Base-by-base conservation (phyloP, 2,888 invertebrate species). In the Nineta flava region DNA sequence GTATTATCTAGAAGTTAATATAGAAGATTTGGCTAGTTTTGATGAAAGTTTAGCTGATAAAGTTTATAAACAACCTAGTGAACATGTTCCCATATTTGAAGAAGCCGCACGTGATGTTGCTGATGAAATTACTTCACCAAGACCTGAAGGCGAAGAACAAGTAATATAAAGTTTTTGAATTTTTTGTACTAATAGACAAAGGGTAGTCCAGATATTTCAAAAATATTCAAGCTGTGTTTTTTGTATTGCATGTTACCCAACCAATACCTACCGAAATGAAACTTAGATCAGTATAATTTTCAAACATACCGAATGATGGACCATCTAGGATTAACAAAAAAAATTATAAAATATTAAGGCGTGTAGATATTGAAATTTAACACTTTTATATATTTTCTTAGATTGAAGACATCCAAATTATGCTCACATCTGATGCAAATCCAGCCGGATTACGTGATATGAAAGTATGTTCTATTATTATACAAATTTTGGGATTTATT, bases 21-120 rank as follows among this genome's bases (percentile, higher is more conserved):
- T 97, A 55, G 94, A 94, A 71, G 96, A 99, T 73, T 71, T 99
- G 52, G 81, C 87, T 19, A 90, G 90, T 60, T 99, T 86, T 66
- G 93, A 99, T 71, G 94, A 95, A 66, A 76, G 82, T 9, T 72
- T 97, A 46, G 91, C 88, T 7, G 95, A 95, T 59, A 91, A 92
- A 64, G 66, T 99, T 21, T 80, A 84, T 57, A 95, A 95, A 60
- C 82, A 87, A 54, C 99, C 99, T 0, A 79, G 90, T 1, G 95
- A 97, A 63, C 88, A 91, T 69, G 68, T 99, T 50, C 86, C 92
- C 12, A 77, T 97, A 57, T 84, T 99, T 63, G 99, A 99, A 69
- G 95, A 95, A 66, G 96, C 96, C 35, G 93, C 93, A 0, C 90
- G 81, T 64, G 95, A 96, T 67, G 87, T 95, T 44, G 97, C 91